These are phyloP conservation scores for Lanius ludovicianus DNA, from an alignment of 2,113 vertebrate species.

Conservation along the genomic window DNA sequence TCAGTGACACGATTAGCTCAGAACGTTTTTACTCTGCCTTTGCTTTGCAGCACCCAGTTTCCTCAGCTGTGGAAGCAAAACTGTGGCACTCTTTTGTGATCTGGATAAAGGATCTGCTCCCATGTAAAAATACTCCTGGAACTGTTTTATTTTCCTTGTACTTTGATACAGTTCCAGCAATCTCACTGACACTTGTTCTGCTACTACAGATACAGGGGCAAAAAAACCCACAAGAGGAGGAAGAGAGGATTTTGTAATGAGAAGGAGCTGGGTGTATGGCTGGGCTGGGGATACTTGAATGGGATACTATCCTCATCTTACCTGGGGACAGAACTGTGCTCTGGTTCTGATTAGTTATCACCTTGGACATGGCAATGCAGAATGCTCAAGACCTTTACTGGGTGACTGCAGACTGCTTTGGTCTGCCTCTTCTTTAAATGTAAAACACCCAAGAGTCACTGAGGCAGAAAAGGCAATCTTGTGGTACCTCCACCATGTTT, in stretches of 20 bases:
- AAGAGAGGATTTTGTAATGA: not conserved
- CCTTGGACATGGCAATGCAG: not conserved
- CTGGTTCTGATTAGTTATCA: not conserved
- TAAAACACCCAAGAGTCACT: not conserved
- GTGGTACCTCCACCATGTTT: not conserved
- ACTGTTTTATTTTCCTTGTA: not conserved
- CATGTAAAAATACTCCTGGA: not conserved
- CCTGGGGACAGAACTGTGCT: not conserved
- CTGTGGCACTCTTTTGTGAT: not conserved
- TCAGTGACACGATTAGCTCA: not conserved
- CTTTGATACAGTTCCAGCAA: not conserved
- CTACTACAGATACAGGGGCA: not conserved
- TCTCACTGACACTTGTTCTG: not conserved
- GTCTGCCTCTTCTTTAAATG: not conserved
- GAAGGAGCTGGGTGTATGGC: not conserved
- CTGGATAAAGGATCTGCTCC: not conserved
- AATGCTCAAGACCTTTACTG: not conserved
- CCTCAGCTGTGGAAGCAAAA: not conserved
- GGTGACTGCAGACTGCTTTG: not conserved
- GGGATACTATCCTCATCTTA: not conserved
- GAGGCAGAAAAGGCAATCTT: not conserved
- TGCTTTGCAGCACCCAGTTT: not conserved
- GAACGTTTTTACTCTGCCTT: not conserved
- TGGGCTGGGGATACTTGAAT: not conserved
- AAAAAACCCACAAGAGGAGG: not conserved